phyloP scores from a whole-genome alignment of 2,888 invertebrate species.

The Lydus trimaculatus region DNA sequence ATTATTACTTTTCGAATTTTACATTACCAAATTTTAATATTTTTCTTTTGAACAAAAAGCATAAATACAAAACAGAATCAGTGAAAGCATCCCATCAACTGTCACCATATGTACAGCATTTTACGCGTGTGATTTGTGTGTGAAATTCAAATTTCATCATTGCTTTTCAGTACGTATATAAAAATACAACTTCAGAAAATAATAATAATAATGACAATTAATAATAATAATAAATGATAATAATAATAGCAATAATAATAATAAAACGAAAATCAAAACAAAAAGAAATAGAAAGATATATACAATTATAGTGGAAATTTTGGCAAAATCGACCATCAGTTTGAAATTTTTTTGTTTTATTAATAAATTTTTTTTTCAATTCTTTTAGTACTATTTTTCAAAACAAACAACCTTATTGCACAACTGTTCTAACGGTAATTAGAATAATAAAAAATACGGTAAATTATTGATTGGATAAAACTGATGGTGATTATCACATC shows the following conservation, averaged over 20 bases:
- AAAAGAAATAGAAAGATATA: not conserved
- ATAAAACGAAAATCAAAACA: not conserved
- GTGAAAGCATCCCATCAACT: slow-evolving; percentile 48
- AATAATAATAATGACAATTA: not conserved
- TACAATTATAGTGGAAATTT: not conserved
- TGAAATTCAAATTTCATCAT: slow-evolving; percentile 18
- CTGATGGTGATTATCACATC: not conserved
- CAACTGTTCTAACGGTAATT: not conserved
- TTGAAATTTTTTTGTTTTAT: not conserved
- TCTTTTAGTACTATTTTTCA: not conserved
- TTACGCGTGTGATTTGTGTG: slow-evolving; percentile 19
- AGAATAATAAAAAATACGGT: not conserved
- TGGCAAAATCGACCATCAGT: not conserved
- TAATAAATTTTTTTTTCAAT: not conserved
- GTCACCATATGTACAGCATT: slow-evolving; percentile 44
- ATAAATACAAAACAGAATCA: slow-evolving; percentile 1
- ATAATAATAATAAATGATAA: slow-evolving; percentile 20
- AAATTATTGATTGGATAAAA: not conserved
- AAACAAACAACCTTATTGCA: not conserved
- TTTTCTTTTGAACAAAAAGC: not conserved
- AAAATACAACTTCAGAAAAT: not conserved
- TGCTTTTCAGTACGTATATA: slow-evolving; percentile 46
- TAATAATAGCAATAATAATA: not conserved
- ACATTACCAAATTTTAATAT: not conserved
- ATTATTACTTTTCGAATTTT: not conserved